phyloP scores from a whole-genome alignment of 2,888 invertebrate species.

The Mythimna vitellina region DNA sequence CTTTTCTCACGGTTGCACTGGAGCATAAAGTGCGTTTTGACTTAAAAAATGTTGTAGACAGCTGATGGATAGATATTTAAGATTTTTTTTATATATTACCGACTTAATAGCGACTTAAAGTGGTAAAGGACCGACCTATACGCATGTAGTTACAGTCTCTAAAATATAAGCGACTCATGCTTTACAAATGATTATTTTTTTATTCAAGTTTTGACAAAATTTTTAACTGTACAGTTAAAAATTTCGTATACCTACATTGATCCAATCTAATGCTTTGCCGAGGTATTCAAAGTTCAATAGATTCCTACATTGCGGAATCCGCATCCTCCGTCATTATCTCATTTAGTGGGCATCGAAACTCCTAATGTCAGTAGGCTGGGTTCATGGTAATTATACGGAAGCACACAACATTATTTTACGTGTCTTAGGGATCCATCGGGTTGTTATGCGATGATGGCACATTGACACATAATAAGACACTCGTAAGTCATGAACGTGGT shows the following conservation, averaged over 20 bases:
- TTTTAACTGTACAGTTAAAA: too few relatives aligned
- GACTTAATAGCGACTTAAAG: neutral
- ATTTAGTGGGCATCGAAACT: neutral
- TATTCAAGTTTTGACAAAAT: neutral
- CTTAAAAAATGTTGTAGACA: slow-evolving; percentile 48
- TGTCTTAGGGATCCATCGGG: neutral
- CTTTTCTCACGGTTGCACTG: slow-evolving; percentile 69
- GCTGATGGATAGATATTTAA: slow-evolving; percentile 35
- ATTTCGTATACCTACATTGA: too few relatives aligned
- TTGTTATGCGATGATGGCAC: slow-evolving; percentile 4
- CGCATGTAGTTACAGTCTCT: too few relatives aligned
- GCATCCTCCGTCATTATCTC: neutral
- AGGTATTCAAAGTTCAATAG: slow-evolving; percentile 11
- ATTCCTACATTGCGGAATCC: slow-evolving; percentile 9
- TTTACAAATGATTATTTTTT: neutral
- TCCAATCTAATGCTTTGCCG: neutral
- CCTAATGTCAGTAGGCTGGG: neutral
- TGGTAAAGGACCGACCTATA: neutral
- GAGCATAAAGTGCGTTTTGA: slow-evolving; percentile 39
- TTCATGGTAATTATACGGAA: slow-evolving; percentile 9
- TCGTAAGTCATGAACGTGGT: neutral
- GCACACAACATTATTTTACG: neutral
- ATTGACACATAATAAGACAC: slow-evolving; percentile 12
- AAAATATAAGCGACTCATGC: neutral
- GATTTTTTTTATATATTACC: slow-evolving; percentile 14